Base-by-base conservation (phyloP, 2,797 vertebrate species). In the Lycodopsis pacificus region DNA sequence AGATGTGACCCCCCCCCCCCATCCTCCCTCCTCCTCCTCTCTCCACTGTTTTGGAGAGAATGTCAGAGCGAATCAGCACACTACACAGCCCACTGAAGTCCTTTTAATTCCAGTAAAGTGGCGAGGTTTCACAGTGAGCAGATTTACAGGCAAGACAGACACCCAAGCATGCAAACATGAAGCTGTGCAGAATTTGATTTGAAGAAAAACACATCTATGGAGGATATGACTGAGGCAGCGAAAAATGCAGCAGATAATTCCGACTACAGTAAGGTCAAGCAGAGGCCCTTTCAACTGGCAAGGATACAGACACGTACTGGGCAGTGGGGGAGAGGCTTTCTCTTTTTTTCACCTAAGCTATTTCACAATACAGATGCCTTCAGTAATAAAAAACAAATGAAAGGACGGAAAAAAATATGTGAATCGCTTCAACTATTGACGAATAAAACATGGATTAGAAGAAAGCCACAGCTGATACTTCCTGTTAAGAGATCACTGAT, bases 211-310 rank as follows among this genome's bases (percentile, higher is more conserved):
- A 62, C 17, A 30, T 79, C 71, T 48, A 4, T 49, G 57, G 54
- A 38, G 84, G 74, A 68, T 64, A 32, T 91, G 82, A 87, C 66
- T 53, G 10, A 17, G 3, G 17, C 57, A 71, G 73, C 17, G 38
- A 90, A 85, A 83, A 91, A 91, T 89, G 86, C 74, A 58, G 65
- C 69, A 73, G 86, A 91, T 81, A 76, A 76, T 74, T 76, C 59
- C 65, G 63, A 66, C 67, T 86, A 82, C 81, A 83, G 86, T 74
- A 69, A 91, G 85, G 87, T 88, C 85, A 89, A 65, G 77, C 67
- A 7, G 72, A 87, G 86, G 87, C 56, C 73, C 77, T 66, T 72
- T 68, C 62, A 66, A 4, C 56, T 74, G 80, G 71, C 64, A 54
- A 51, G 13, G 32, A 79, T 7, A 38, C 62, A 69, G 32, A 68